Evolutionary conservation across 64 coral and sea anemone species (phyloP).

Genomic region (Anthopleura sola): DNA sequence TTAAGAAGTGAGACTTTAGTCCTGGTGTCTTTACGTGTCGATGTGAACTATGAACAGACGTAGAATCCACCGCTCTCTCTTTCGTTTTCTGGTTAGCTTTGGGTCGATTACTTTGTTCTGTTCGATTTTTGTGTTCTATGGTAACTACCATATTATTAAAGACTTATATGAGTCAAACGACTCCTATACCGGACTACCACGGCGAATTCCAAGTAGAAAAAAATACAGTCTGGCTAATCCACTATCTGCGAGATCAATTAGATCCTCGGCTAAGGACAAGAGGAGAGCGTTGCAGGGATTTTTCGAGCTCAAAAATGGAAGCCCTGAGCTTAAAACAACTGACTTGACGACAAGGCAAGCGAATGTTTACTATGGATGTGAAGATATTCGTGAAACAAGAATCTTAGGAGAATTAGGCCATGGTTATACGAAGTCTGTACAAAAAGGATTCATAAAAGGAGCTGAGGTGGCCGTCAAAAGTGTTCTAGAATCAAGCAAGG

Average conservation of each 20-base stretch:
- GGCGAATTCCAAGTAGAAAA: neutral
- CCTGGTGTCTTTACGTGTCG: neutral
- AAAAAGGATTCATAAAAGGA: slow-evolving; percentile 50
- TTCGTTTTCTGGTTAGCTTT: neutral
- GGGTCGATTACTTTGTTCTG: slow-evolving; percentile 19
- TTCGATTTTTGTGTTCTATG: slow-evolving; percentile 20
- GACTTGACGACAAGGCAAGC: neutral
- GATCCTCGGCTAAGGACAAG: neutral
- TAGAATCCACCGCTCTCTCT: neutral
- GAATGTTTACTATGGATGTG: slow-evolving; percentile 36
- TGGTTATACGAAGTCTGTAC: slow-evolving; percentile 74
- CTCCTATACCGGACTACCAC: neutral
- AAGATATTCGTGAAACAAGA: slow-evolving; percentile 46
- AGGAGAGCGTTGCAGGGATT: slow-evolving; percentile 15
- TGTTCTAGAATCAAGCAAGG: slow-evolving; percentile 39
- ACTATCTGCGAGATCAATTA: neutral
- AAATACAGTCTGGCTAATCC: neutral
- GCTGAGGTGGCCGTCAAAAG: slow-evolving; percentile 60
- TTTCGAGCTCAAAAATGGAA: slow-evolving; percentile 15
- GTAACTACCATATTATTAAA: slow-evolving; percentile 24
- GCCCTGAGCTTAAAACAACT: neutral
- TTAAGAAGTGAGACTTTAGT: neutral
- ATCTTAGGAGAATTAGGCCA: slow-evolving; percentile 46
- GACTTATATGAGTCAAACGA: neutral
- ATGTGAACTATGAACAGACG: neutral